phyloP scores from a whole-genome alignment of 2,888 invertebrate genomes.

The Noctua fimbriata region DNA sequence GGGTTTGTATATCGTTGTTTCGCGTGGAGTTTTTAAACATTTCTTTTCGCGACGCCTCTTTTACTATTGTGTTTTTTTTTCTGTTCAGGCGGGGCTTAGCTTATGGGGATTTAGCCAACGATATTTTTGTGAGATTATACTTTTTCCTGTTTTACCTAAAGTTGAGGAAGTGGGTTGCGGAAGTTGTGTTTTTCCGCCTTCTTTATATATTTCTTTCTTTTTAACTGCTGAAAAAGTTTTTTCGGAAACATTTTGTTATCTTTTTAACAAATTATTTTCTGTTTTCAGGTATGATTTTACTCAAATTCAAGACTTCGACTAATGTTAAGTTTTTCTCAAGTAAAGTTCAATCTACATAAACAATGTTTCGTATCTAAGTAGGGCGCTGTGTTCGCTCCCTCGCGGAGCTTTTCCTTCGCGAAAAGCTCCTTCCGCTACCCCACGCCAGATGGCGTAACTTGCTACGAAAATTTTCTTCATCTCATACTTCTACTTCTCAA shows the following conservation, averaged over 20 bases:
- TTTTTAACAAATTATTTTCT: neutral
- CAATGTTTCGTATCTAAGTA: constrained; percentile 66
- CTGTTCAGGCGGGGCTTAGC: constrained; percentile 87
- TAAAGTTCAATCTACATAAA: constrained; percentile 26
- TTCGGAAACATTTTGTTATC: neutral
- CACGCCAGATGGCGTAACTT: constrained; percentile 83
- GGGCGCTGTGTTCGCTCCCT: constrained; percentile 58
- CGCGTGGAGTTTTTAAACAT: constrained; percentile 81
- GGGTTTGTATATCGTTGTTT: constrained; percentile 73
- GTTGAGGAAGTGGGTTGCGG: constrained; percentile 66
- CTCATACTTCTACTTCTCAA: constrained; percentile 24
- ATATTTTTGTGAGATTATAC: constrained; percentile 77
- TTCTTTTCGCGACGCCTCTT: constrained; percentile 89
- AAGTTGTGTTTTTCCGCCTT: constrained; percentile 63
- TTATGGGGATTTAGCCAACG: constrained; percentile 85
- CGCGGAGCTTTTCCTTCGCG: constrained; percentile 47
- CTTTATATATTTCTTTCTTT: constrained; percentile 22
- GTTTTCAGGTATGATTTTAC: constrained; percentile 36
- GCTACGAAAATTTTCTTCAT: constrained; percentile 63
- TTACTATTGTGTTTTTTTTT: constrained; percentile 86
- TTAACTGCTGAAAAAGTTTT: neutral
- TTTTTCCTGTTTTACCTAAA: constrained; percentile 84
- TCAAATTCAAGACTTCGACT: neutral
- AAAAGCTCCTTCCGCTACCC: constrained; percentile 80
- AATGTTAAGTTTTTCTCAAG: constrained; percentile 6